Base-by-base conservation (phyloP, 92 coral and sea anemone species). In the Palythoa grandiflora region DNA sequence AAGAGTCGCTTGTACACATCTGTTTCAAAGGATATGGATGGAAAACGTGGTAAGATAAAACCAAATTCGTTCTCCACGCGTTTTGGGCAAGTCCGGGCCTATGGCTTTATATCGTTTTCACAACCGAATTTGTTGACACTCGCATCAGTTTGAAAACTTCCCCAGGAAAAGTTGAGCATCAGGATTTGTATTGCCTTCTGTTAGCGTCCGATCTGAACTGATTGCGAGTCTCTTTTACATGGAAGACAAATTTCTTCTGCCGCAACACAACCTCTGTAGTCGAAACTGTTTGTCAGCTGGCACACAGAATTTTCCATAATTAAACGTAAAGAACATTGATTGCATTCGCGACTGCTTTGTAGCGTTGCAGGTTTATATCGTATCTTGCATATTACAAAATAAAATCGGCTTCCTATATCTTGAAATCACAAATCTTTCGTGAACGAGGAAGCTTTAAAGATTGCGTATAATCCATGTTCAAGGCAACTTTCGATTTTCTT, bases 61-160 rank as follows among this genome's bases (percentile, higher is more conserved):
- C 21, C 73, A 13, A 36, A 1, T 63, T 38, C 16, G 35, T 81
- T 81, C 75, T 81, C 20, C 37, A 54, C 85, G 36, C 74, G 66
- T 61, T 35, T 71, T 44, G 93, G 98, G 89, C 98, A 93, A 89
- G 98, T 83, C 98, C 89, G 85, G 98, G 90, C 98, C 81, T 28
- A 92, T 93, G 89, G 75, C 87, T 52, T 48, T 63, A 63, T 9
- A 66, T 57, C 73, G 73, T 68, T 83, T 63, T 87, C 75, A 63
- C 75, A 81, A 81, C 75, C 66, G 61, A 66, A 81, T 47, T 81
- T 81, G 75, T 81, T 81, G 86, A 65, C 63, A 65, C 63, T 66
- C 73, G 59, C 73, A 80, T 65, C 73, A 65, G 75, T 28, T 50
- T n/a, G 21, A 68, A 65, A 68, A 81, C 53, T 81, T 20, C 40